These are phyloP conservation scores for Marmota monax DNA, from an alignment of 2,113 vertebrate species.

Conservation along the genomic window DNA sequence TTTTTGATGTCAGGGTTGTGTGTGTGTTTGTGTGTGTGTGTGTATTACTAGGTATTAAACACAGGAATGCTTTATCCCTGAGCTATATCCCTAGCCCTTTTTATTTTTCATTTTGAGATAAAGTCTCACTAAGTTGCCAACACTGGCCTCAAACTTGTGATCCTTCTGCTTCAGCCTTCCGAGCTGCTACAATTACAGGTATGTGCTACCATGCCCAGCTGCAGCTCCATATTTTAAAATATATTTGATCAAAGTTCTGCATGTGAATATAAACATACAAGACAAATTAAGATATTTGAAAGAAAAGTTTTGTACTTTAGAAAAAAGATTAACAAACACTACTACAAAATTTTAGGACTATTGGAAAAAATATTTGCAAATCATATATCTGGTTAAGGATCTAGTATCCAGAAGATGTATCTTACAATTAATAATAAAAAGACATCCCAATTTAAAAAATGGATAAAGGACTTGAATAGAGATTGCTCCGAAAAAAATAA, in stretches of 20 bases:
- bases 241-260: not conserved
- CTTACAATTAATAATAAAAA: not conserved
- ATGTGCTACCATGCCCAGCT: too few species aligned
- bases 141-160: too few species aligned
- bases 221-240: not conserved
- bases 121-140: too few species aligned
- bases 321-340: slow-evolving; percentile 9
- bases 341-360: slow-evolving; percentile 5
- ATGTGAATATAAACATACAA: not conserved
- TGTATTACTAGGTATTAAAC: too few species aligned
- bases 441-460: slow-evolving; percentile 37
- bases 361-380: slow-evolving; percentile 8
- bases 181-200: too few species aligned
- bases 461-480: not conserved
- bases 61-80: too few species aligned
- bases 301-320: not conserved
- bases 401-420: not conserved
- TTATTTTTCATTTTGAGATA: too few species aligned
- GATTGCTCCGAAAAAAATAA: not conserved
- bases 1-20: not conserved
- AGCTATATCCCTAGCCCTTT: too few species aligned
- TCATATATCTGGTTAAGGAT: not conserved
- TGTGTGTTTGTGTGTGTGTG: too few species aligned
- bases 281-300: slow-evolving; percentile 8
- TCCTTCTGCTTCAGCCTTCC: too few species aligned